Percentiles rank a stretch among this genome's conserved stretches.
Evolutionary conservation across 2,113 vertebrate genomes (phyloP).

Genomic region (Antechinus stuartii): DNA sequence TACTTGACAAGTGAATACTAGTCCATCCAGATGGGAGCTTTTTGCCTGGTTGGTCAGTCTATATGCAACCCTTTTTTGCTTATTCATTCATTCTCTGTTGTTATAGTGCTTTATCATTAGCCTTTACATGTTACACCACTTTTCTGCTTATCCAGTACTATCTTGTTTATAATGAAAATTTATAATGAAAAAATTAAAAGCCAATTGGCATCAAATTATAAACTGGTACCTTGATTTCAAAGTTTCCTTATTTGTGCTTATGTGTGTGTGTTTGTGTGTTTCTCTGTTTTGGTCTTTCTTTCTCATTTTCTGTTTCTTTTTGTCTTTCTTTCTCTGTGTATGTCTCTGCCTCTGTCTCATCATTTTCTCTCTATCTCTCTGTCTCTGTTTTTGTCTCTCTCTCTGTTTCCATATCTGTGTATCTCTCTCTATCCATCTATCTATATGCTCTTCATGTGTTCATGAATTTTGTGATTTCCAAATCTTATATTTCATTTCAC

Average conservation of each 20-base stretch:
- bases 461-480: conserved; percentile 17
- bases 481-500: background rate
- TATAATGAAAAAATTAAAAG: too few species aligned
- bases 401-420: background rate
- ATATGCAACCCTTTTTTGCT: background rate
- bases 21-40: background rate
- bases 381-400: background rate
- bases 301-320: too few species aligned
- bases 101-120: background rate
- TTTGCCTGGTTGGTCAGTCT: background rate
- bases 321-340: background rate
- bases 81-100: background rate
- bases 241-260: background rate
- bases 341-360: background rate
- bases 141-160: background rate
- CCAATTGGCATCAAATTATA: too few species aligned
- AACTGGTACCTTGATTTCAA: background rate
- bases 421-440: background rate
- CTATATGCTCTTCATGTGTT: background rate
- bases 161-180: background rate
- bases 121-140: background rate
- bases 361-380: background rate
- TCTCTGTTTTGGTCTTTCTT: too few species aligned
- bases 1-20: background rate
- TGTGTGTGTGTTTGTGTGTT: too few species aligned